Evolutionary conservation across 2,113 vertebrate species (phyloP).

Genomic region (Serilophus lunatus): DNA sequence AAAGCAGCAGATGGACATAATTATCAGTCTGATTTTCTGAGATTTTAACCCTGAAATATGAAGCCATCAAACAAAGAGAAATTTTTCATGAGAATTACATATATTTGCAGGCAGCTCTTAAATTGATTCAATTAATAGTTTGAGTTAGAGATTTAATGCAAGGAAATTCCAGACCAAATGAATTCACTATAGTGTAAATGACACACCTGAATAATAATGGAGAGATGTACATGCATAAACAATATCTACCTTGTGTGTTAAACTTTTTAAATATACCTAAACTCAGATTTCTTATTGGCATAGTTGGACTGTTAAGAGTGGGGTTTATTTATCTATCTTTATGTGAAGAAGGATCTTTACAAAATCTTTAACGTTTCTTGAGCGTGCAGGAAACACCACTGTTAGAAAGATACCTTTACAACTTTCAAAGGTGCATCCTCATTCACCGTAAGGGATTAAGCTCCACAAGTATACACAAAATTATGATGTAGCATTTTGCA

Average conservation of each 20-base stretch:
- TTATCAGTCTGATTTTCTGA: background rate
- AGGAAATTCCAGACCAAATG: background rate
- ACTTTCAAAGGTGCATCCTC: fast-evolving
- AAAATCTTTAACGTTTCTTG: background rate
- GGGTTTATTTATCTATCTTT: background rate
- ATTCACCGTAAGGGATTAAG: background rate
- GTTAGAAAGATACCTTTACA: background rate
- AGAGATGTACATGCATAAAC: fast-evolving
- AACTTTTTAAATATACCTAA: background rate
- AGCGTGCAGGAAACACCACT: background rate
- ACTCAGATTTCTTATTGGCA: background rate
- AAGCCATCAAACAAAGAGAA: background rate
- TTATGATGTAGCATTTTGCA: fast-evolving
- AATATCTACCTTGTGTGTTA: background rate
- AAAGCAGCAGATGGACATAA: background rate
- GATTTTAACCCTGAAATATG: background rate
- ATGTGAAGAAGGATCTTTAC: background rate
- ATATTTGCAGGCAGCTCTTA: background rate
- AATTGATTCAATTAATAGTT: background rate
- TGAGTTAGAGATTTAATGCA: background rate
- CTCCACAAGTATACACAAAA: background rate
- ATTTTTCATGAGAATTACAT: background rate
- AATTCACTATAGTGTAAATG: background rate
- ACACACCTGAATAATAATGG: background rate
- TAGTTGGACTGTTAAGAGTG: background rate